Conservation (phyloP, 2,113 vertebrate genomes). For the Aspiorhynchus laticeps region DNA sequence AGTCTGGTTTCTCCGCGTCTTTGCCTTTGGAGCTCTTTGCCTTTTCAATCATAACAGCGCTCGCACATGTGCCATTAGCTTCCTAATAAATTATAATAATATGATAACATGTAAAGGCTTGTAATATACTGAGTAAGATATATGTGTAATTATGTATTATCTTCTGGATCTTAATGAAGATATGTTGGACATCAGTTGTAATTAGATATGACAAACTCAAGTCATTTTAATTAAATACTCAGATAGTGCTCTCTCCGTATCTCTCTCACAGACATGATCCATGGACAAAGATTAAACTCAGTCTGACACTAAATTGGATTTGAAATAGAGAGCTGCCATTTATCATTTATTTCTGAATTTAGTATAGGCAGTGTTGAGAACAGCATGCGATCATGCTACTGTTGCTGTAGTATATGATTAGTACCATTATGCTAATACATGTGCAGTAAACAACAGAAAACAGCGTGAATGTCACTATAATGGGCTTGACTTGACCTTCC, state of each 20-base stretch:
- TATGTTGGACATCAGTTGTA: conserved; percentile 14
- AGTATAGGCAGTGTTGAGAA: neutral
- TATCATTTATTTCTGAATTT: conserved; percentile 1
- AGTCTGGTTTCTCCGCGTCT: neutral
- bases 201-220: conserved; percentile 26
- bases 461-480: neutral
- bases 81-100: neutral
- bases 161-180: conserved; percentile 16
- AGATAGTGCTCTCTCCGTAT: conserved; percentile 1
- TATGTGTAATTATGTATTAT: conserved; percentile 7
- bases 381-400: neutral
- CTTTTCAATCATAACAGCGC: neutral
- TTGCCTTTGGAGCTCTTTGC: neutral
- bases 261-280: conserved; percentile 4
- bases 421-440: neutral
- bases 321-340: neutral
- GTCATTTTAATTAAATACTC: conserved; percentile 23
- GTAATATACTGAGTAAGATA: conserved; percentile 5
- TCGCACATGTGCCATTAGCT: neutral
- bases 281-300: conserved; percentile 27
- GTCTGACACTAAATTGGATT: conserved; percentile 11
- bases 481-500: neutral
- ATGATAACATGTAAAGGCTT: conserved; percentile 9
- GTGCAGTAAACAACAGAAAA: neutral
- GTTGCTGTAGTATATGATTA: neutral